These are phyloP conservation scores for Xylota segnis DNA, from an alignment of 2,888 invertebrate species.

Conservation along the genomic window DNA sequence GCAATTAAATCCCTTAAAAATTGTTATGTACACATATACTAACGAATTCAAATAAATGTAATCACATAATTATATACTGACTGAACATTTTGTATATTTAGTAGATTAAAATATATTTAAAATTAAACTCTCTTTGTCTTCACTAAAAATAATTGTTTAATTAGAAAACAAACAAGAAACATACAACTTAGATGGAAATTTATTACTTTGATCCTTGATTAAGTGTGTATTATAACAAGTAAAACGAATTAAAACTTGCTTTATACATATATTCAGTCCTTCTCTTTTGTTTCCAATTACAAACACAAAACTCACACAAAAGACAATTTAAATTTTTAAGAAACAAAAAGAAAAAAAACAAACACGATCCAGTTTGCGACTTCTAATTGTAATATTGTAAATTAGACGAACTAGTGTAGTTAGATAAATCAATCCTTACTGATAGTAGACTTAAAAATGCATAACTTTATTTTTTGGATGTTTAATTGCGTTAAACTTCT, in stretches of 20 bases:
- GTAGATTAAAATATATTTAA: slow-evolving; percentile 52
- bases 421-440: slow-evolving; percentile 61
- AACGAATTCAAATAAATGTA: slow-evolving; percentile 71
- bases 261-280: slow-evolving; percentile 16
- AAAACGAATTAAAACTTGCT: slow-evolving; percentile 45
- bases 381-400: slow-evolving; percentile 48
- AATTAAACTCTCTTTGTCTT: slow-evolving; percentile 63
- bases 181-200: slow-evolving; percentile 16
- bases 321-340: slow-evolving; percentile 51
- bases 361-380: slow-evolving; percentile 47
- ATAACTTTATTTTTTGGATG: slow-evolving; percentile 17
- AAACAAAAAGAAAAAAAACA: slow-evolving; percentile 6
- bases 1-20: slow-evolving; percentile 31
- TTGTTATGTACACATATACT: slow-evolving; percentile 26
- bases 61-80: slow-evolving; percentile 73
- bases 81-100: slow-evolving; percentile 75
- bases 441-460: slow-evolving; percentile 41
- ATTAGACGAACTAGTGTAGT: slow-evolving; percentile 63
- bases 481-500: slow-evolving; percentile 28
- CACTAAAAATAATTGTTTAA: slow-evolving; percentile 50
- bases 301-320: slow-evolving; percentile 44
- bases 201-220: slow-evolving; percentile 9
- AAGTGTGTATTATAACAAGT: slow-evolving; percentile 41
- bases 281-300: slow-evolving; percentile 18
- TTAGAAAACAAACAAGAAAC: slow-evolving; percentile 24